These are phyloP conservation scores for Parapsyche elsis DNA, from an alignment of 1,140 invertebrate species.

Conservation along the genomic window DNA sequence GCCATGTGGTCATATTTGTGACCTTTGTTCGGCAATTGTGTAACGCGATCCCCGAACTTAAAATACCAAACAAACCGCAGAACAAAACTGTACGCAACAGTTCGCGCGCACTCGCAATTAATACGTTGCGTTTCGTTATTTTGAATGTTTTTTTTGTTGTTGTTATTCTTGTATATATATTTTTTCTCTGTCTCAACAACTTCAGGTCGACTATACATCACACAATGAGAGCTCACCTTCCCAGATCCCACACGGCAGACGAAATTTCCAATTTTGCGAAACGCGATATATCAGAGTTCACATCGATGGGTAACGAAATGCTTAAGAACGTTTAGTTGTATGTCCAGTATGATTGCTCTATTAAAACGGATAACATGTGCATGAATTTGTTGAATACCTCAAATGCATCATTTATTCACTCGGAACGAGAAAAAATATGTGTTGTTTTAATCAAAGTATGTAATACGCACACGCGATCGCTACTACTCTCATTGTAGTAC, in stretches of 20 bases:
- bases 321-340: too few species aligned
- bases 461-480: too few species aligned
- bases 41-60: not conserved
- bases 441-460: too few species aligned
- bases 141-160: not conserved
- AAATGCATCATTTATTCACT: too few species aligned
- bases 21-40: not conserved
- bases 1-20: slow-evolving; percentile 10
- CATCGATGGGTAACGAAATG: not conserved
- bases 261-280: slow-evolving; percentile 22
- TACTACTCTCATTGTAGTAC: too few species aligned
- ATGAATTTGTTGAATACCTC: too few species aligned
- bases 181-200: not conserved
- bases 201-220: not conserved
- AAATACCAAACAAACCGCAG: slow-evolving; percentile 10
- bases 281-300: slow-evolving; percentile 7
- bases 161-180: not conserved
- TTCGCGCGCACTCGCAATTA: slow-evolving; percentile 22
- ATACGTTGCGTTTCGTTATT: slow-evolving; percentile 6
- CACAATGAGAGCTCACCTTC: not conserved
- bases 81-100: slow-evolving; percentile 15
- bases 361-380: too few species aligned
- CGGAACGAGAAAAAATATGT: too few species aligned
- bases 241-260: slow-evolving; percentile 9
- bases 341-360: too few species aligned